phyloP scores from a whole-genome alignment of 2,113 vertebrate genomes.

The Perca fluviatilis region DNA sequence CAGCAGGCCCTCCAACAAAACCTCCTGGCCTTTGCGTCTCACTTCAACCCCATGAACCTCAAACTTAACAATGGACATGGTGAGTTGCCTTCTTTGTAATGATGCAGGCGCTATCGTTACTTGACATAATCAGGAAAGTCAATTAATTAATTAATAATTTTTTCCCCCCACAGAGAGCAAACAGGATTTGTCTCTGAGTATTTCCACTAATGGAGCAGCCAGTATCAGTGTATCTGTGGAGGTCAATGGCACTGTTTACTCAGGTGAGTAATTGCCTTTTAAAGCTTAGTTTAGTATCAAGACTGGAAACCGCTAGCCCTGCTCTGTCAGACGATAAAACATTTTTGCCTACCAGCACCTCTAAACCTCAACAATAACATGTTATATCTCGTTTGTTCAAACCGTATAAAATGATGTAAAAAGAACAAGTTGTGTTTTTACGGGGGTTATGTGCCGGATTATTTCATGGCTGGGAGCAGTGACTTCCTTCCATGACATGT shows the following conservation, averaged over 20 bases:
- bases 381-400: background rate
- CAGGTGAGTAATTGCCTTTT: conserved; percentile 69
- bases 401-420: background rate
- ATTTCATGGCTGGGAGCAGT: background rate
- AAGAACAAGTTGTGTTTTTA: background rate
- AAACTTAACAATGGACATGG: conserved; percentile 90
- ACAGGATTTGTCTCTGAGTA: conserved; percentile 84
- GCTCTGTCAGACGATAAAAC: background rate
- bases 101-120: background rate
- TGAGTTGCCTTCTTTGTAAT: conserved; percentile 67
- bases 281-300: background rate
- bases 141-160: background rate
- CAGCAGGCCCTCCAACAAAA: conserved; percentile 97
- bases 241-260: conserved; percentile 85
- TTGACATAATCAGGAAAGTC: background rate
- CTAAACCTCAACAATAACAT: background rate
- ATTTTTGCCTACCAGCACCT: background rate
- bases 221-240: conserved; percentile 87
- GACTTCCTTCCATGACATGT: background rate
- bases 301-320: background rate
- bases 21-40: conserved; percentile 92
- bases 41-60: conserved; percentile 92
- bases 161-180: conserved; percentile 77
- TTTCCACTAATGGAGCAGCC: conserved; percentile 83
- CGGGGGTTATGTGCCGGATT: background rate